Conservation (phyloP, 2,888 invertebrate genomes). For the Amphipoea lucens region DNA sequence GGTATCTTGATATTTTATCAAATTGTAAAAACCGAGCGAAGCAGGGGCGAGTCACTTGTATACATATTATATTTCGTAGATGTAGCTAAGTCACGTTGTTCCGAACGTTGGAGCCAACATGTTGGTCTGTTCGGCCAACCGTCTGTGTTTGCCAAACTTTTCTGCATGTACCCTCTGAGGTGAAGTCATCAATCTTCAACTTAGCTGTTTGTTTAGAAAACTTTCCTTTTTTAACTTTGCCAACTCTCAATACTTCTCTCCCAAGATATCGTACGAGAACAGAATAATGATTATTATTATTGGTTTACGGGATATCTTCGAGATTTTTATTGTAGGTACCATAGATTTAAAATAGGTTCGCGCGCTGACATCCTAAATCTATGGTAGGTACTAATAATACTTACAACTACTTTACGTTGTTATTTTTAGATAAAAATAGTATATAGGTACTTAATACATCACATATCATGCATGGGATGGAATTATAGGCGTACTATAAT, state of each 20-base stretch:
- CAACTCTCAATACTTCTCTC: constrained; percentile 74
- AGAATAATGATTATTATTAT: constrained; percentile 79
- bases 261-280: constrained; percentile 66
- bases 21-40: not conserved
- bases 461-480: too few relatives aligned
- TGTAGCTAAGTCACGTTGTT: not conserved
- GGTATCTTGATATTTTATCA: not conserved
- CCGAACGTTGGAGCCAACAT: constrained; percentile 25
- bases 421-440: not conserved
- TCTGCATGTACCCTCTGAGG: constrained; percentile 73
- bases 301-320: constrained; percentile 53
- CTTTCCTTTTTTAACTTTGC: constrained; percentile 70
- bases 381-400: not conserved
- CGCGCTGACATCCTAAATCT: too few relatives aligned
- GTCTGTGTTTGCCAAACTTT: constrained; percentile 65
- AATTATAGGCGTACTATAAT: too few relatives aligned
- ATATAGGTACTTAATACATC: not conserved
- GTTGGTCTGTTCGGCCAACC: constrained; percentile 22
- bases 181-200: constrained; percentile 82
- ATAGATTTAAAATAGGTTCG: too few relatives aligned
- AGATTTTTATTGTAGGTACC: constrained; percentile 1
- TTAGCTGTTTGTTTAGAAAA: constrained; percentile 80
- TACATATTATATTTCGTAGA: not conserved
- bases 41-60: too few relatives aligned
- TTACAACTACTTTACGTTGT: not conserved